These are phyloP conservation scores for Nyctalus aviator DNA, from an alignment of 2,797 vertebrate genomes.

Conservation along the genomic window DNA sequence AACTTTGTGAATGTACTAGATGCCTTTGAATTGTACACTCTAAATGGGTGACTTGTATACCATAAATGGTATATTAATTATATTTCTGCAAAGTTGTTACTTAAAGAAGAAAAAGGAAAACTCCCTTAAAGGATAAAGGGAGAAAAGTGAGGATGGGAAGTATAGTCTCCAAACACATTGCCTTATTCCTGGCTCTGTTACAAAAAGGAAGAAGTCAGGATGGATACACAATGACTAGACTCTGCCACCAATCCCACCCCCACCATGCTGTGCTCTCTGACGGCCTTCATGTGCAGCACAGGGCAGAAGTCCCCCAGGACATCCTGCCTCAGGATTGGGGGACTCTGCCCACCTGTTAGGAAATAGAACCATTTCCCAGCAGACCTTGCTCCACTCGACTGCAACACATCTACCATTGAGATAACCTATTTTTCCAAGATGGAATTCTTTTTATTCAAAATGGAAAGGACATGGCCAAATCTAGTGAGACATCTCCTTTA, in stretches of 20 bases:
- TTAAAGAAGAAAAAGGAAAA: not conserved
- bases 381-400: not conserved
- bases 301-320: not conserved
- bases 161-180: not conserved
- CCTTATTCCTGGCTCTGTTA: not conserved
- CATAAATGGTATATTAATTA: not conserved
- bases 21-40: not conserved
- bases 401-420: not conserved
- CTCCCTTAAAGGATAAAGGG: not conserved
- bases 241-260: not conserved
- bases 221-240: not conserved
- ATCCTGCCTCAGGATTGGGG: not conserved
- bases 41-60: not conserved
- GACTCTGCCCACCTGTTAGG: too few species aligned
- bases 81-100: constrained; percentile 21
- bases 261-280: not conserved
- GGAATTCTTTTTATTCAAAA: not conserved
- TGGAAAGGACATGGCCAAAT: not conserved
- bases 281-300: not conserved
- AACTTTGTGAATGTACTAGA: not conserved
- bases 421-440: not conserved
- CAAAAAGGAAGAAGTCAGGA: not conserved
- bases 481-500: not conserved
- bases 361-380: not conserved
- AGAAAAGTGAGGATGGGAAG: not conserved